Evolutionary conservation across 2,888 invertebrate species (phyloP).

Genomic region (Ditula angustiorana): DNA sequence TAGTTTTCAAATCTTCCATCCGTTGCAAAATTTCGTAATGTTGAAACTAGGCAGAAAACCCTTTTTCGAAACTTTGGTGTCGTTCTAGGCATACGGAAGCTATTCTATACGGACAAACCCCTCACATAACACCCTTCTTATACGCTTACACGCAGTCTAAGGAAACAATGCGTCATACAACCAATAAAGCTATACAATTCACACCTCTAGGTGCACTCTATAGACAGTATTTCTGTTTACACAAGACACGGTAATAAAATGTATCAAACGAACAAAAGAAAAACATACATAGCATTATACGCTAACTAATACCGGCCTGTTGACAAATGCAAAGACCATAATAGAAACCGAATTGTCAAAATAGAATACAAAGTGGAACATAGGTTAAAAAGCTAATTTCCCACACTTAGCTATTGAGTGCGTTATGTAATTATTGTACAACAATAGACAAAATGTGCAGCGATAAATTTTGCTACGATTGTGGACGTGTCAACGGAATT

Average conservation of each 20-base stretch:
- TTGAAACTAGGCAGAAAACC: background rate
- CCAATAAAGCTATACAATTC: constrained; percentile 82
- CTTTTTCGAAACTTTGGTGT: background rate
- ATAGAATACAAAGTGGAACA: constrained; percentile 63
- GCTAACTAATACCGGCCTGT: constrained; percentile 68
- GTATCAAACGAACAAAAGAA: constrained; percentile 77
- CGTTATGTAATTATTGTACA: constrained; percentile 57
- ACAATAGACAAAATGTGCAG: constrained; percentile 56
- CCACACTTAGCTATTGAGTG: constrained; percentile 67
- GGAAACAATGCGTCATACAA: constrained; percentile 71
- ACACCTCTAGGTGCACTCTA: constrained; percentile 61
- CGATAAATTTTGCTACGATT: constrained; percentile 68
- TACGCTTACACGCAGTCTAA: constrained; percentile 45
- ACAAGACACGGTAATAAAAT: constrained; percentile 81
- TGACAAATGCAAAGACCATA: constrained; percentile 68
- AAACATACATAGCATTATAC: constrained; percentile 68
- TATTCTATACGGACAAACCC: constrained; percentile 2
- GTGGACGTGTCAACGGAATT: constrained; percentile 72
- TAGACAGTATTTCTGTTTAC: constrained; percentile 75
- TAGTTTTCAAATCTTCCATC: too few relatives aligned
- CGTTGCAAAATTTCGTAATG: too few relatives aligned
- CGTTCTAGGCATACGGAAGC: background rate
- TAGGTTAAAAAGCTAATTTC: constrained; percentile 66
- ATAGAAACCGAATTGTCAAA: constrained; percentile 79
- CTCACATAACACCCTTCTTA: constrained; percentile 47